Base-by-base conservation (phyloP, 2,797 vertebrate species). In the Tauraco hartlaubi region DNA sequence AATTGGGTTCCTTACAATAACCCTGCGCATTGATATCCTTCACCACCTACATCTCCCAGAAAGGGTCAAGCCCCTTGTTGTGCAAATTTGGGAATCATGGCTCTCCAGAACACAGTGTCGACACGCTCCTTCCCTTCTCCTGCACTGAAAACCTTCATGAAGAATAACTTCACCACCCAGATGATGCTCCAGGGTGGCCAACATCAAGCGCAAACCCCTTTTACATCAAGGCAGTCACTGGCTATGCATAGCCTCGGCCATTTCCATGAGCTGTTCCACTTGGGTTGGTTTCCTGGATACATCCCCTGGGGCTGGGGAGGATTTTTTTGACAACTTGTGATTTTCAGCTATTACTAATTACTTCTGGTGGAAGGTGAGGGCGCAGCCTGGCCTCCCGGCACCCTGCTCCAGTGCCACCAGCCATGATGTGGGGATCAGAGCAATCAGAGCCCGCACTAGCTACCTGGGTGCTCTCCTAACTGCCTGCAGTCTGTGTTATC, bases 81-180 rank as follows among this genome's bases (percentile, higher is more conserved):
- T n/a, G 20, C 75, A 7, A 18, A 29, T 28, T 6, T 1, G 1
- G 67, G 33, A 54, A 61, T 16, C 2, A 8, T 1, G 2, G 23
- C 61, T 59, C 51, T 49, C 35, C 23, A 54, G 46, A 80, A 16
- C 44, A 29, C 39, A 69, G 37, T 1, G 1, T 8, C 2, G 6
- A 6, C 17, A 43, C 4, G 3, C 13, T 68, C 55, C 39, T 77
- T 33, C 51, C 64, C 31, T 55, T 11, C 19, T 18, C 20, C 74
- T 66, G n/a, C 14, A 21, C 51, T 6, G 15, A 83, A 90, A 71
- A 33, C 14, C 17, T 3, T 41, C 35, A 26, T 0, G 31, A 58
- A 71, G 25, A 33, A 23, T 6, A 43, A 55, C 15, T 21, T n/a
- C 13, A 37, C 2, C 4, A 6, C 23, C 31, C 21, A 14, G 21